Base-by-base conservation (phyloP, 2,888 invertebrate species). In the Diaperis boleti region DNA sequence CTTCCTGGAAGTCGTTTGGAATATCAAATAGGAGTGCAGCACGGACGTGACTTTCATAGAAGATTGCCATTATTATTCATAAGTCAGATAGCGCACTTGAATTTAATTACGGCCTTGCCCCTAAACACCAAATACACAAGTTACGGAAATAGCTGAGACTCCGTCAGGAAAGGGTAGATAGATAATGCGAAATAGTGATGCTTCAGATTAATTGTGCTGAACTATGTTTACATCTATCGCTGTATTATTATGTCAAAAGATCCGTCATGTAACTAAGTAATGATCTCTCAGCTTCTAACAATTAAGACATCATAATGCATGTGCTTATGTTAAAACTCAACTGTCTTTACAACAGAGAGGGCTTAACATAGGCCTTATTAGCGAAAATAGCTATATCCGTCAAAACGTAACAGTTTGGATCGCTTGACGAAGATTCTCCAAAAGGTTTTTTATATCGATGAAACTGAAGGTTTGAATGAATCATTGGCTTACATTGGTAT, bases 61-160 rank as follows among this genome's bases (percentile, higher is more conserved):
- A 66, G 65, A 65, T 68, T 62, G 62, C 70, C 62, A 74, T 76
- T 75, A 74, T 72, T 74, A 76, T 76, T 76, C 75, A 76, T 74
- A 75, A 74, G 74, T 70, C 69, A 68, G 74, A 72, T 71, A 65
- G 69, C 63, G 72, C 64, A 69, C 71, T 73, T 68, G 72, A 74
- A 75, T 75, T 75, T 75, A 74, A 76, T 76, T 74, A 74, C 60
- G 62, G 33, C 45, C 22, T 22, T 31, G 59, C 67, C 68, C 66
- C 66, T 69, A 66, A 65, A 66, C 65, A 64, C 62, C 64, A 49
- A 50, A 62, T 63, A 60, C 60, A 52, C 59, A 54, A 44, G 44
- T 35, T 59, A 35, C 59, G 67, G 61, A 59, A 61, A 59, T 45
- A 63, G 54, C 54, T 41, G 37, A 52, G 50, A 59, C 22, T 13